A percentile compares a stretch with the other conserved stretches of the same genome.
phyloP scores from a whole-genome alignment of 2,888 invertebrate species.

The Ditula angustiorana region DNA sequence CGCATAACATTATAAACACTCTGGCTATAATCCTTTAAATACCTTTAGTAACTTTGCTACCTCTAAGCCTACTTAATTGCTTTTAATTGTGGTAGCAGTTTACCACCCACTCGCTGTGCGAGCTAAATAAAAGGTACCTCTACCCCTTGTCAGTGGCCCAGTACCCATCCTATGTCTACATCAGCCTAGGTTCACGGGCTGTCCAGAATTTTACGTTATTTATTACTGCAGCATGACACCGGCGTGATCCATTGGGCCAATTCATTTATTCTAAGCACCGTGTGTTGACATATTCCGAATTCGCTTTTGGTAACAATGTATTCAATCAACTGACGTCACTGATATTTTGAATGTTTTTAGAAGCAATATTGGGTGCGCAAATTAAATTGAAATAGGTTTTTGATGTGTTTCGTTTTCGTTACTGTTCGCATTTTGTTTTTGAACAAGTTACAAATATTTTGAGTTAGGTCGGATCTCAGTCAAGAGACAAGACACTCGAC shows the following conservation, averaged over 20 bases:
- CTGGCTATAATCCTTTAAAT: no score
- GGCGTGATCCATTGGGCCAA: constrained; percentile 60
- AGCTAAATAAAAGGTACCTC: neutral
- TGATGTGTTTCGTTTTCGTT: constrained; percentile 1
- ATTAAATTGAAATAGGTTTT: constrained; percentile 30
- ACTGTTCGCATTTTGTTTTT: neutral
- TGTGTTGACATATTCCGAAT: constrained; percentile 58
- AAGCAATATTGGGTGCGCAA: constrained; percentile 27
- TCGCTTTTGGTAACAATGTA: constrained; percentile 44
- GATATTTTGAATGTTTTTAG: constrained; percentile 37
- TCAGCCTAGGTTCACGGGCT: constrained; percentile 35
- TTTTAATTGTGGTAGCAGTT: neutral
- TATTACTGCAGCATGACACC: constrained; percentile 57
- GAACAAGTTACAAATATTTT: neutral
- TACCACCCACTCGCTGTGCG: neutral
- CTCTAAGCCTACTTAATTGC: no score
- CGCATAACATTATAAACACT: no score
- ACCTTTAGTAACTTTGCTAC: no score
- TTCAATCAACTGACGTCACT: constrained; percentile 45
- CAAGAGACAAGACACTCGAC: no score
- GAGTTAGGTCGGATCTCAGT: neutral
- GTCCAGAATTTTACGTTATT: constrained; percentile 54
- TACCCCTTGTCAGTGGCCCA: neutral
- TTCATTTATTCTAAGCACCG: constrained; percentile 58
- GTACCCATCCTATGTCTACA: constrained; percentile 5